Evolutionary conservation across 2,888 invertebrate species (phyloP).

Genomic region (Brassicogethes aeneus): DNA sequence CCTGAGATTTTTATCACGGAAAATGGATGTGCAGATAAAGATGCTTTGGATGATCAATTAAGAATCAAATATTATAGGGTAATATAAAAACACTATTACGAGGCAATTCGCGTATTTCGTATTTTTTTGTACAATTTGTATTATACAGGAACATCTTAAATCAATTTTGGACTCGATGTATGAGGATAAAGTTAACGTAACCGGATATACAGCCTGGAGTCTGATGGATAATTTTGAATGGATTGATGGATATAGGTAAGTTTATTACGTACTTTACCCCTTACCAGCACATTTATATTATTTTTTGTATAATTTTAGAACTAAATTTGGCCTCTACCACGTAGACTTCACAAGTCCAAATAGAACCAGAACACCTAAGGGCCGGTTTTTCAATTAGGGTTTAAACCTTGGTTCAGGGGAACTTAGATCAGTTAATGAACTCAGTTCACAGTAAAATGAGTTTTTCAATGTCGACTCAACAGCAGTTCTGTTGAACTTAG

Average conservation of each 20-base stretch:
- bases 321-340: conserved; percentile 56
- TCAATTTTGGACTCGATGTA: conserved; percentile 19
- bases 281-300: background rate
- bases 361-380: conserved; percentile 50
- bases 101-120: too few species aligned
- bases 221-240: conserved; percentile 56
- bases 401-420: too few species aligned
- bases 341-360: conserved; percentile 53
- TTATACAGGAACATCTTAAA: conserved; percentile 20
- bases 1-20: conserved; percentile 52
- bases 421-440: too few species aligned
- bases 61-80: conserved; percentile 46
- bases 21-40: conserved; percentile 49
- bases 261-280: conserved; percentile 12
- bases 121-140: conserved; percentile 1
- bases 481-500: too few species aligned
- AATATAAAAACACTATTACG: conserved; percentile 8
- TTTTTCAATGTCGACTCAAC: too few species aligned
- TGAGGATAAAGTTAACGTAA: conserved; percentile 40
- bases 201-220: conserved; percentile 51
- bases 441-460: too few species aligned
- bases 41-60: conserved; percentile 45
- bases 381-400: too few species aligned
- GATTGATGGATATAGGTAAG: conserved; percentile 45
- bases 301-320: conserved; percentile 50